Evolutionary conservation across 2,797 vertebrate species (phyloP).

Genomic region (Megaceryle alcyon): DNA sequence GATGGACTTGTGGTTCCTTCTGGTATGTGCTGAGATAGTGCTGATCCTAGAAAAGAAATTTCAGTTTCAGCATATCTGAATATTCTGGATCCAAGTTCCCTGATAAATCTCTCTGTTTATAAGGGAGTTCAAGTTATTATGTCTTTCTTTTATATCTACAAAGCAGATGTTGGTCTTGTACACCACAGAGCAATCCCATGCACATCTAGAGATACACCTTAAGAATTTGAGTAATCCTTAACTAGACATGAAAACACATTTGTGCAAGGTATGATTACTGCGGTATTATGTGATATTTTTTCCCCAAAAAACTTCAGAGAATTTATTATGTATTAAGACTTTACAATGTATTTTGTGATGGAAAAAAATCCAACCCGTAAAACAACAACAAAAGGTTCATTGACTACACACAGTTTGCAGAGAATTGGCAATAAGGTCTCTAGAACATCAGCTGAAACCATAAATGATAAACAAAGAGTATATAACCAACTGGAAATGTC

Average conservation of each 20-base stretch:
- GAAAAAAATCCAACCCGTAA: background rate
- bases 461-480: background rate
- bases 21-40: background rate
- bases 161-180: background rate
- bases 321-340: background rate
- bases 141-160: background rate
- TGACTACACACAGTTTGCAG: background rate
- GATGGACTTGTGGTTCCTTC: background rate
- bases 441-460: background rate
- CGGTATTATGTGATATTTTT: background rate
- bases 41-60: background rate
- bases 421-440: background rate
- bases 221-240: background rate
- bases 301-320: accelerated
- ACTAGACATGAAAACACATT: background rate
- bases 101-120: background rate
- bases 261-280: no score
- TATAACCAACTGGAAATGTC: background rate
- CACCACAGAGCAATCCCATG: background rate
- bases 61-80: background rate
- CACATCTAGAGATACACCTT: background rate
- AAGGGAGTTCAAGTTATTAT: background rate
- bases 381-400: background rate
- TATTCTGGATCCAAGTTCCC: background rate
- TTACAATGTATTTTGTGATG: background rate